Evolutionary conservation across 2,888 invertebrate species (phyloP).

Genomic region (Orthonevra nobilis): DNA sequence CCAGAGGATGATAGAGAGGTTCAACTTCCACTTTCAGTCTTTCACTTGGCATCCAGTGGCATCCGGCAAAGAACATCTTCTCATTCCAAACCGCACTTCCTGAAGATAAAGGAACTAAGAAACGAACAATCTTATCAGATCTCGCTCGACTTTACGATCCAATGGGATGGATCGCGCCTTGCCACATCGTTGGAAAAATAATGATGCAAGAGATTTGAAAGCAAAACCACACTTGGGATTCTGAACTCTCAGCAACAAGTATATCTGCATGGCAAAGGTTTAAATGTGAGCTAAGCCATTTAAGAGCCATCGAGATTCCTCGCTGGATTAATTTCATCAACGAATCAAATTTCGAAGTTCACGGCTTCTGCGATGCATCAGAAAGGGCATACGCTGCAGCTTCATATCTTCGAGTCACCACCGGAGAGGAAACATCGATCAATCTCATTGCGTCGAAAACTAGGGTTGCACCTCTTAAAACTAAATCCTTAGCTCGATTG

Average conservation of each 20-base stretch:
- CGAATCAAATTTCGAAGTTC: constrained; percentile 18
- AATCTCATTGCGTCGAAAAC: constrained; percentile 21
- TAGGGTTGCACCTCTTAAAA: constrained; percentile 33
- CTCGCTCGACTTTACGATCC: constrained; percentile 54
- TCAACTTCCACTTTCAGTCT: background rate
- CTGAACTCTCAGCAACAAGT: constrained; percentile 28
- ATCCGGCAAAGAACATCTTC: constrained; percentile 17
- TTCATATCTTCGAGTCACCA: constrained; percentile 26
- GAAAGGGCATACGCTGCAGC: constrained; percentile 44
- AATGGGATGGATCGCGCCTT: constrained; percentile 59
- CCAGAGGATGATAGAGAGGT: constrained; percentile 19
- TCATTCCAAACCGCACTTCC: background rate
- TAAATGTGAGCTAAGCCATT: constrained; percentile 10
- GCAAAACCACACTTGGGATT: constrained; percentile 39
- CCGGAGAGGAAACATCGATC: background rate
- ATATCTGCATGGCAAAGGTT: constrained; percentile 29
- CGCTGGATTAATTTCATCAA: constrained; percentile 18
- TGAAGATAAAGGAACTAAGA: background rate
- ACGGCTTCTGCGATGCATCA: constrained; percentile 56
- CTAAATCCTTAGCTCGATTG: constrained; percentile 49
- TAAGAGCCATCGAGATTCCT: constrained; percentile 39
- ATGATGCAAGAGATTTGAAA: constrained; percentile 61
- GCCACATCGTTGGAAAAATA: constrained; percentile 54
- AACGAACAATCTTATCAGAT: constrained; percentile 40
- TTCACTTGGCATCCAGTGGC: constrained; percentile 17